A percentile compares a stretch with the other conserved stretches of the same genome.
phyloP scores from a whole-genome alignment of 2,797 vertebrate species.

The Malacoraja senta region DNA sequence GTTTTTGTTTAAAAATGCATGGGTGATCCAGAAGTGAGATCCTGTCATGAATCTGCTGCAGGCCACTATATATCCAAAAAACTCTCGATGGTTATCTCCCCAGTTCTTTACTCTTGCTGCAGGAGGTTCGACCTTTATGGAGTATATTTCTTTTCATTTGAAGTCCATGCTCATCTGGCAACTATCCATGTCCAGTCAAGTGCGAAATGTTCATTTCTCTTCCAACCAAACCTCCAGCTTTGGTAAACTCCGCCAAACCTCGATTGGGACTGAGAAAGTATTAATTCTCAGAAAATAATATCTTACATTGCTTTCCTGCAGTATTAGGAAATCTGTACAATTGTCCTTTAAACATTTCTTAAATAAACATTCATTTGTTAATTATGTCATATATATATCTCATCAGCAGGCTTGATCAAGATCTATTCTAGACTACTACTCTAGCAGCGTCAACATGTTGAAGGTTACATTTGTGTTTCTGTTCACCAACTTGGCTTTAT shows the following conservation, averaged over 20 bases:
- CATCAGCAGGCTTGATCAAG: constrained; percentile 19
- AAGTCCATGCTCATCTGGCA: not conserved
- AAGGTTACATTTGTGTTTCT: constrained; percentile 15
- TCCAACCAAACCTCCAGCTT: not conserved
- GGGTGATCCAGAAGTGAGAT: constrained; percentile 12
- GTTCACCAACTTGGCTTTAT: constrained; percentile 11
- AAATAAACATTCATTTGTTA: constrained; percentile 33
- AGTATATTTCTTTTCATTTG: not conserved
- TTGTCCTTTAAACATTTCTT: constrained; percentile 22
- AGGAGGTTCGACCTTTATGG: not conserved
- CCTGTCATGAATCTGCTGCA: not conserved
- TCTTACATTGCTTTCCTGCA: constrained; percentile 28
- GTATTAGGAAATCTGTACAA: not conserved
- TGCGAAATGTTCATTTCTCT: not conserved
- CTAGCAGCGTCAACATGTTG: constrained; percentile 29
- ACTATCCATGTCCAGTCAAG: not conserved
- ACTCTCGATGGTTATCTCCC: not conserved
- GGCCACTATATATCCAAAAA: constrained; percentile 23
- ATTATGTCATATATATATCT: constrained; percentile 30
- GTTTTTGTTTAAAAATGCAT: not conserved
- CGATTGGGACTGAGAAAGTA: constrained; percentile 19
- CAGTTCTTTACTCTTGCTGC: not conserved
- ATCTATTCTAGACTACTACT: constrained; percentile 28
- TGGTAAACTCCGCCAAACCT: not conserved
- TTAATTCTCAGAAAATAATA: not conserved